Percentiles rank a stretch among this genome's conserved stretches.
These are phyloP conservation scores for Chascanopsetta lugubris DNA, from an alignment of 2,113 vertebrate genomes.

Conservation along the genomic window DNA sequence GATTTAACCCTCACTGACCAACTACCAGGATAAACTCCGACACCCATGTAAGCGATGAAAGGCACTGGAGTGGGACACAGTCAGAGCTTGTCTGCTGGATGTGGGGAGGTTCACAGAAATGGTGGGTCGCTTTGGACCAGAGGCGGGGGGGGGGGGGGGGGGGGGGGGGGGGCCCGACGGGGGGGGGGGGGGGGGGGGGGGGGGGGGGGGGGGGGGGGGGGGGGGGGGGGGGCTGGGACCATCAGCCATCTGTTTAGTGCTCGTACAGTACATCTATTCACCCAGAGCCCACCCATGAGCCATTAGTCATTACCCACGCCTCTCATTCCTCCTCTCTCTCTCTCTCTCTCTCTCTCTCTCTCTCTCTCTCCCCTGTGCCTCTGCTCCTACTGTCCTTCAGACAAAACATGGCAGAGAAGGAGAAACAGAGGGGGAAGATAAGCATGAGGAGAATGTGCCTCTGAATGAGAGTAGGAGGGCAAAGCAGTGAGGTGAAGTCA, in stretches of 20 bases:
- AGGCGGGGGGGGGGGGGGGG: too few species aligned
- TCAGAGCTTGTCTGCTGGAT: conserved; percentile 53
- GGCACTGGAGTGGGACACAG: conserved; percentile 39
- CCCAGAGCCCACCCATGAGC: conserved; percentile 60
- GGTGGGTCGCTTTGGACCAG: conserved; percentile 43
- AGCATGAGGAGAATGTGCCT: conserved; percentile 53
- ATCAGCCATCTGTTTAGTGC: conserved; percentile 64
- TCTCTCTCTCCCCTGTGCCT: conserved; percentile 10
- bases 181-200: conserved; percentile 37
- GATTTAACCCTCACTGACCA: too few species aligned
- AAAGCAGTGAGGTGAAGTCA: conserved; percentile 9
- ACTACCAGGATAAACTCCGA: not conserved
- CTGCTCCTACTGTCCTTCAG: conserved; percentile 50
- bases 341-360: conserved; percentile 18
- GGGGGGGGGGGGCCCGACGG: conserved; percentile 30
- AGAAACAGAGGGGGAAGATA: conserved; percentile 33
- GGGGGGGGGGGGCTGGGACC: conserved; percentile 45
- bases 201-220: conserved; percentile 41
- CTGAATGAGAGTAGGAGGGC: conserved; percentile 39
- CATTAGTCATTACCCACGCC: conserved; percentile 68
- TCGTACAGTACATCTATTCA: conserved; percentile 75
- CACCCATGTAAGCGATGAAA: conserved; percentile 5
- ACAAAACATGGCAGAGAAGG: conserved; percentile 33
- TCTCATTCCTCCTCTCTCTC: conserved; percentile 54
- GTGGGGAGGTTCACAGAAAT: conserved; percentile 45